phyloP scores from a whole-genome alignment of 2,113 vertebrate species.

The Nyctereutes procyonoides region DNA sequence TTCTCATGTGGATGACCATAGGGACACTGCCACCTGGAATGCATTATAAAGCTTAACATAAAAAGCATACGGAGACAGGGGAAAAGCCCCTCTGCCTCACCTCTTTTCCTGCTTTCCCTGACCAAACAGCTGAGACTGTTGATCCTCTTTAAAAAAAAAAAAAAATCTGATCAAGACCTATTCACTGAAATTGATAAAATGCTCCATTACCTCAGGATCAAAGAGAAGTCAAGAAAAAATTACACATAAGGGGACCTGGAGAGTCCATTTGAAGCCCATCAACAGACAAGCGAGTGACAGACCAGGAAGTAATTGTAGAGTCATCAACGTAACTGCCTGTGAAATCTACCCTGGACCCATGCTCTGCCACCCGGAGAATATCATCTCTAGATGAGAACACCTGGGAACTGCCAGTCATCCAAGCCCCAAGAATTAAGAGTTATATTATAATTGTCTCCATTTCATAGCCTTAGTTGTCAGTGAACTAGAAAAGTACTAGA shows the following conservation, averaged over 20 bases:
- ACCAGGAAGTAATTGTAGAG: conserved; percentile 76
- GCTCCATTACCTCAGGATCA: conserved; percentile 80
- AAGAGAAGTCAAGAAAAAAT: conserved; percentile 81
- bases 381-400: conserved; percentile 50
- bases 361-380: conserved; percentile 70
- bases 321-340: conserved; percentile 80
- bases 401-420: conserved; percentile 77
- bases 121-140: conserved; percentile 56
- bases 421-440: conserved; percentile 74
- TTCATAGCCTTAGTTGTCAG: conserved; percentile 64
- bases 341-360: conserved; percentile 68
- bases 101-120: conserved; percentile 39
- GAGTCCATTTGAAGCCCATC: conserved; percentile 66
- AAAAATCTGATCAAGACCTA: conserved; percentile 73
- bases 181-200: conserved; percentile 81
- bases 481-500: conserved; percentile 75
- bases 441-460: conserved; percentile 72
- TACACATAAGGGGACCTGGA: conserved; percentile 65
- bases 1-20: background rate
- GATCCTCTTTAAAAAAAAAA: conserved; percentile 40
- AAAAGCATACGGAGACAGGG: background rate
- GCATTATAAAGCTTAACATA: conserved; percentile 65
- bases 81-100: conserved; percentile 8
- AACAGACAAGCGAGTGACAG: conserved; percentile 73
- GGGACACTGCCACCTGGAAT: conserved; percentile 62